These are phyloP conservation scores for Pseudomyrmex gracilis DNA, from an alignment of 1,140 invertebrate species.

Conservation along the genomic window DNA sequence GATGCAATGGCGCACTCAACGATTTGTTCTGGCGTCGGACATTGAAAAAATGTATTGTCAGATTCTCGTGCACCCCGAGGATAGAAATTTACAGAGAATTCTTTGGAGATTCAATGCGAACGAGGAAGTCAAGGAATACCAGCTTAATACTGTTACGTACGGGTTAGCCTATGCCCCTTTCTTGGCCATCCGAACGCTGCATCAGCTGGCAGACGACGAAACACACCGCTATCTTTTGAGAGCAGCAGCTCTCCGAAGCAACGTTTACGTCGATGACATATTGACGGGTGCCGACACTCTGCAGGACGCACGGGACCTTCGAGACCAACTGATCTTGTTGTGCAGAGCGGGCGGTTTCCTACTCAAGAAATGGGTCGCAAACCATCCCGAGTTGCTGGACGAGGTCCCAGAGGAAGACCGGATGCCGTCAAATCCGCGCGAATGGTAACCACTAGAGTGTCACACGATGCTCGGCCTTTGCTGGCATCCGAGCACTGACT, in stretches of 20 bases:
- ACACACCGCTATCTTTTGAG: fast-evolving
- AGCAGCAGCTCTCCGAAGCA: background rate
- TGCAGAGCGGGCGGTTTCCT: slow-evolving; percentile 55
- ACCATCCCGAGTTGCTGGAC: background rate
- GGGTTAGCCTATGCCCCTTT: background rate
- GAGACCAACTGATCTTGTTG: background rate
- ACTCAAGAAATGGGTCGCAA: slow-evolving; percentile 48
- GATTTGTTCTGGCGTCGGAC: background rate
- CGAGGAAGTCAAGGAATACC: background rate
- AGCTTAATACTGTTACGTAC: background rate
- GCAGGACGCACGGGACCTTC: background rate
- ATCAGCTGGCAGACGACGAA: background rate
- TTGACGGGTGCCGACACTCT: background rate
- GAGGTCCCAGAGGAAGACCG: background rate
- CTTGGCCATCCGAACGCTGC: background rate
- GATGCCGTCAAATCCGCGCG: background rate
- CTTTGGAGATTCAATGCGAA: background rate
- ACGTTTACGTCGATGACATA: background rate
- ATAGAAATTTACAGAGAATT: background rate
- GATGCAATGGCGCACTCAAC: background rate
- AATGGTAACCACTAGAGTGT: background rate
- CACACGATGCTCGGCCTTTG: background rate
- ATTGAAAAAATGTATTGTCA: background rate
- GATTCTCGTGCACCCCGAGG: background rate
- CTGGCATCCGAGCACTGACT: background rate